Conservation (phyloP, 2,888 invertebrate species). For the Pristionchus exspectatus region DNA sequence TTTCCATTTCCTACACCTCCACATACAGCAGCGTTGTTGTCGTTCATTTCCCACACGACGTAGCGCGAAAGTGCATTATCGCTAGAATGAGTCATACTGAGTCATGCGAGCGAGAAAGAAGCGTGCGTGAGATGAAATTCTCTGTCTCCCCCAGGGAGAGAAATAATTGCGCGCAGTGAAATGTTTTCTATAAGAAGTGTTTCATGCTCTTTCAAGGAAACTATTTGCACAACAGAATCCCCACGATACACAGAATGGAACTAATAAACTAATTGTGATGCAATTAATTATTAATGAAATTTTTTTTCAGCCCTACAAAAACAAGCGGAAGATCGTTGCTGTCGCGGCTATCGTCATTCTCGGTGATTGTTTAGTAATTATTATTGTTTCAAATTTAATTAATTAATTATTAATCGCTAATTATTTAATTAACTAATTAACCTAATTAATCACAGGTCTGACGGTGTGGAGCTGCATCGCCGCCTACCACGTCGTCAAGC, state of each 20-base stretch:
- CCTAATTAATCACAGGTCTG: neutral
- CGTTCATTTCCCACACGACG: neutral
- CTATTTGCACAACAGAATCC: neutral
- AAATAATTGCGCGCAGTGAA: neutral
- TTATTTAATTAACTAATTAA: neutral
- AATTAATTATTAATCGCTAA: neutral
- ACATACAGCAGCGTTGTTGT: too few relatives aligned
- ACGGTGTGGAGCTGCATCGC: constrained; percentile 44
- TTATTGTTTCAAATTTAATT: neutral
- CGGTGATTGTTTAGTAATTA: neutral
- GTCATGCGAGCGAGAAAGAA: neutral
- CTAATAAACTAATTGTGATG: too few relatives aligned
- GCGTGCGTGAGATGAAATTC: neutral
- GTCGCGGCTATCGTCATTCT: constrained; percentile 6
- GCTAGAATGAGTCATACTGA: neutral
- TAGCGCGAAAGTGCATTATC: neutral
- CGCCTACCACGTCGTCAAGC: constrained; percentile 37
- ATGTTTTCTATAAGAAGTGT: neutral
- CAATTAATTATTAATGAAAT: neutral
- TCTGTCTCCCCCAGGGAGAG: neutral
- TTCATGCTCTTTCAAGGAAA: neutral
- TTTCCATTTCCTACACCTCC: too few relatives aligned
- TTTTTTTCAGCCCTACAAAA: constrained; percentile 8
- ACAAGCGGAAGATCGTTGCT: constrained; percentile 41
- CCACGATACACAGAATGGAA: neutral